phyloP scores from a whole-genome alignment of 2,888 invertebrate species.

The Rhagonycha lutea region DNA sequence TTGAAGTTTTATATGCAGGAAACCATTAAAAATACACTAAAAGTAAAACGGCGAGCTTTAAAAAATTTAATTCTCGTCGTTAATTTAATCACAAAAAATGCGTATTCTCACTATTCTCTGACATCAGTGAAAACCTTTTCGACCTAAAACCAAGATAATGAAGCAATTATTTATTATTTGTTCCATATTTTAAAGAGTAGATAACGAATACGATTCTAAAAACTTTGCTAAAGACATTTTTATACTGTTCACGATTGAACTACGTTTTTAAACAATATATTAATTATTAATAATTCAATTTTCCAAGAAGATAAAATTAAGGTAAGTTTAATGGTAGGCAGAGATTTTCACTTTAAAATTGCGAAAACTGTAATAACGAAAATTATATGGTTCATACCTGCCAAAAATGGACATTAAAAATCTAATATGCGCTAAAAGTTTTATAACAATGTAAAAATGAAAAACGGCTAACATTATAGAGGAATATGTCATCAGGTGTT shows the following conservation, averaged over 20 bases:
- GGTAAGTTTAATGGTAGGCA: background rate
- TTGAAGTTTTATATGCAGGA: background rate
- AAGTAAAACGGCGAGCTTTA: background rate
- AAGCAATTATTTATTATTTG: background rate
- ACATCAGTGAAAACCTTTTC: background rate
- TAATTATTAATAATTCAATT: background rate
- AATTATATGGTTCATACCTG: background rate
- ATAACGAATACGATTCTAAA: background rate
- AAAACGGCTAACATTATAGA: background rate
- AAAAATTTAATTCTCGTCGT: background rate
- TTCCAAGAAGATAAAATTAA: background rate
- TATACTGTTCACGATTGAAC: too few relatives aligned
- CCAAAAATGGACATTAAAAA: background rate
- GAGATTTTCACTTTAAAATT: background rate
- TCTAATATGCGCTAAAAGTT: background rate
- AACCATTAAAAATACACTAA: background rate
- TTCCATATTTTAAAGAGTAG: background rate
- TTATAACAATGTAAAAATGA: background rate
- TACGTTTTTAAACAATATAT: background rate
- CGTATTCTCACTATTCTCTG: background rate
- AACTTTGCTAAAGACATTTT: too few relatives aligned
- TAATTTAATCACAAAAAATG: background rate
- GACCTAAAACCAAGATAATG: background rate
- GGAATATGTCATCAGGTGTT: background rate
- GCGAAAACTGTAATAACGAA: background rate